Percentiles rank a stretch among this genome's conserved stretches.
These are phyloP conservation scores for Galago senegalensis DNA, from an alignment of 2,797 vertebrate genomes.

Conservation along the genomic window DNA sequence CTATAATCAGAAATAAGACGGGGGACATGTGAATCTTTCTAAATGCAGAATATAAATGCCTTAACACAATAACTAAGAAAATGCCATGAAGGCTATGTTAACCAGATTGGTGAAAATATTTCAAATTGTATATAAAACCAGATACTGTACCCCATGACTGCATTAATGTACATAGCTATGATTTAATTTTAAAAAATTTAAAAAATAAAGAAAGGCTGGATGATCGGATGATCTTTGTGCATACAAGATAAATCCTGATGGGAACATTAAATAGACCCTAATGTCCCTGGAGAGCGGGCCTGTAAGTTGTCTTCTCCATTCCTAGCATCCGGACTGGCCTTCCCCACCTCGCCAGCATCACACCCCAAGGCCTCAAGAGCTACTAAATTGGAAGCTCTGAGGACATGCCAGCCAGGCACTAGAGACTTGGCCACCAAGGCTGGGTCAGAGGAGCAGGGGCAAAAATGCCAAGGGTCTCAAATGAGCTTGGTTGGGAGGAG, in stretches of 20 bases:
- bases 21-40: too few species aligned
- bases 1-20: too few species aligned
- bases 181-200: too few species aligned
- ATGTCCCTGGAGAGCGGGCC: not conserved
- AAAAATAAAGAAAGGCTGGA: not conserved
- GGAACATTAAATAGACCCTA: not conserved
- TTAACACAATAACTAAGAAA: too few species aligned
- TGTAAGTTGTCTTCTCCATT: not conserved
- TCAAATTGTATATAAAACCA: too few species aligned
- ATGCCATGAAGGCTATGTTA: too few species aligned
- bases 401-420: not conserved
- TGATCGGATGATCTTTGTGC: not conserved
- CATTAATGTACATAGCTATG: too few species aligned
- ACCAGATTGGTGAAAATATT: too few species aligned
- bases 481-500: not conserved
- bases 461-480: not conserved
- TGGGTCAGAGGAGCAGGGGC: not conserved
- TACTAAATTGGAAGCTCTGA: not conserved
- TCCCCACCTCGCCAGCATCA: not conserved
- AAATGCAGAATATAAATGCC: too few species aligned
- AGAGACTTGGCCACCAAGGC: not conserved
- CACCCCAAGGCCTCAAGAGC: not conserved
- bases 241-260: not conserved
- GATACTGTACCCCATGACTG: too few species aligned
- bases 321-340: not conserved